Evolutionary conservation across 2,888 invertebrate genomes (phyloP).

Genomic region (Polymixis lichenea): DNA sequence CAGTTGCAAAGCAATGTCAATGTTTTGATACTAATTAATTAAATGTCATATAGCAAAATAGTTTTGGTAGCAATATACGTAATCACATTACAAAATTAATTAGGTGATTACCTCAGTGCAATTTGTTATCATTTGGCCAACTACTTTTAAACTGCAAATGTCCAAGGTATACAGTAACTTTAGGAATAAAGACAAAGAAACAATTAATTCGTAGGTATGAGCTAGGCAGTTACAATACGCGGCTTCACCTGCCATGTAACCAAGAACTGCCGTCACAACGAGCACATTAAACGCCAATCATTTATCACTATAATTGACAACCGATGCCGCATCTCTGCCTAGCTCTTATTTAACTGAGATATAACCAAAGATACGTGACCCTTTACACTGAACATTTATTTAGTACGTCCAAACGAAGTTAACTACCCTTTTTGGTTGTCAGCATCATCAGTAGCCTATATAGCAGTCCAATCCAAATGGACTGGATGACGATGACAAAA

Average conservation of each 20-base stretch:
- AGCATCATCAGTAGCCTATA: too few species aligned
- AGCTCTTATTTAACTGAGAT: slow-evolving; percentile 29
- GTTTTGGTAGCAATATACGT: neutral
- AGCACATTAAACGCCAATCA: slow-evolving; percentile 51
- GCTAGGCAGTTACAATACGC: slow-evolving; percentile 23
- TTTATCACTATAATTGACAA: slow-evolving; percentile 64
- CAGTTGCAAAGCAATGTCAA: slow-evolving; percentile 28
- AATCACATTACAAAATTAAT: neutral
- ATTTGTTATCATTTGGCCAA: neutral
- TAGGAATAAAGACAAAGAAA: neutral
- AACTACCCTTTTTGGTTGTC: neutral
- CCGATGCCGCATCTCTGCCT: slow-evolving; percentile 41
- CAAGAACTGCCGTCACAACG: slow-evolving; percentile 33
- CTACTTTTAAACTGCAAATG: neutral
- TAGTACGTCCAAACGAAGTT: neutral
- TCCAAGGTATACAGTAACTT: neutral
- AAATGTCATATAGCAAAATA: slow-evolving; percentile 23
- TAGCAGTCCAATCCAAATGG: too few species aligned
- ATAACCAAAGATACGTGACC: slow-evolving; percentile 34
- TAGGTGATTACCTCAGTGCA: neutral
- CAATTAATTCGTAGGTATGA: slow-evolving; percentile 4
- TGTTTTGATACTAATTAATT: slow-evolving; percentile 30
- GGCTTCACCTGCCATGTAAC: slow-evolving; percentile 42
- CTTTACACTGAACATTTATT: slow-evolving; percentile 5
- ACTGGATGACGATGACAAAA: too few species aligned